phyloP scores from a whole-genome alignment of 2,888 invertebrate genomes.

The Adelognathus sp. region DNA sequence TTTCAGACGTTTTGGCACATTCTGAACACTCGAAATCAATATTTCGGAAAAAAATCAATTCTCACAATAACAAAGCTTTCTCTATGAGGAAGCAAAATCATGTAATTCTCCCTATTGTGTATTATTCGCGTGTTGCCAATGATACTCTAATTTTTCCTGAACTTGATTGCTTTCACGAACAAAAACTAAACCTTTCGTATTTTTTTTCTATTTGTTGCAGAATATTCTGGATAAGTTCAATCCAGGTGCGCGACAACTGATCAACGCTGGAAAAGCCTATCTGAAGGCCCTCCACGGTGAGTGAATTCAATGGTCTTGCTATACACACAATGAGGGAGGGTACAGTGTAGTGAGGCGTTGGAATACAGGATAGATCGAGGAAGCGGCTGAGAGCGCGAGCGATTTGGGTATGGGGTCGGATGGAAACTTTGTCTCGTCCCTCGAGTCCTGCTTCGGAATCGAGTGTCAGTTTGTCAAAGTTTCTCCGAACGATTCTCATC shows the following conservation, averaged over 20 bases:
- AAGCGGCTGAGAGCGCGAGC: slow-evolving; percentile 1
- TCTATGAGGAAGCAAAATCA: too few relatives aligned
- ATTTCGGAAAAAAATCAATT: too few relatives aligned
- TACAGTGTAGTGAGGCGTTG: neutral
- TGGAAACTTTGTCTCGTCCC: slow-evolving; percentile 66
- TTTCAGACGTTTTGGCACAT: too few relatives aligned
- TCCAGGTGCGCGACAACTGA: slow-evolving; percentile 96
- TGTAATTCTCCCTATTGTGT: too few relatives aligned
- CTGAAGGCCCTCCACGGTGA: slow-evolving; percentile 97
- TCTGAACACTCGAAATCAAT: too few relatives aligned
- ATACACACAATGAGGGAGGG: neutral
- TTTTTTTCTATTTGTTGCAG: slow-evolving; percentile 85
- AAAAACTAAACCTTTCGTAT: neutral
- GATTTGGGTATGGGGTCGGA: slow-evolving; percentile 30
- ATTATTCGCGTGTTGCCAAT: neutral
- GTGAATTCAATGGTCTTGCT: slow-evolving; percentile 77
- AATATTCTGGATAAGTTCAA: slow-evolving; percentile 98
- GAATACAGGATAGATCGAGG: slow-evolving; percentile 24
- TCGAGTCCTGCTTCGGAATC: slow-evolving; percentile 68
- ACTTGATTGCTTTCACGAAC: neutral
- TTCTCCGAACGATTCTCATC: slow-evolving; percentile 41
- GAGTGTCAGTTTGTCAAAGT: slow-evolving; percentile 70
- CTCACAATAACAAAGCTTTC: too few relatives aligned
- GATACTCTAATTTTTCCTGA: neutral
- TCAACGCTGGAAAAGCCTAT: slow-evolving; percentile 96